Evolutionary conservation across 2,113 vertebrate species (phyloP).

Genomic region (Phoenicopterus ruber): DNA sequence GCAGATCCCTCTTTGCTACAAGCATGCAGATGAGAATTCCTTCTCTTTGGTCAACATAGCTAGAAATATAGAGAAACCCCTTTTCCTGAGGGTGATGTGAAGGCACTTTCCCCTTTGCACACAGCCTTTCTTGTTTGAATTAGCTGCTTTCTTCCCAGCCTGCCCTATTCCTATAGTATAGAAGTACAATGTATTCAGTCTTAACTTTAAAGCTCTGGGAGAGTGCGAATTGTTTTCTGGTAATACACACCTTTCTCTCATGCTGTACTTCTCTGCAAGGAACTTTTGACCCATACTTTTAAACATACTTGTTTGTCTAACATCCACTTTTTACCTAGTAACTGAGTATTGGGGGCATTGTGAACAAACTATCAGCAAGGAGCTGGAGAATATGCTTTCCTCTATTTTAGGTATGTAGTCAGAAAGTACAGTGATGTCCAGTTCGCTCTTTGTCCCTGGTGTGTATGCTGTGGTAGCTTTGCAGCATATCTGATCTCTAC

Average conservation of each 20-base stretch:
- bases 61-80: background rate
- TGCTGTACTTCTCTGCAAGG: background rate
- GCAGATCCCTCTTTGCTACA: background rate
- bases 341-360: background rate
- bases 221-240: background rate
- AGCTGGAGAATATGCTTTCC: background rate
- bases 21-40: background rate
- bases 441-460: background rate
- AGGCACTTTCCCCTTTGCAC: background rate
- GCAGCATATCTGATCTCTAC: background rate
- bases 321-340: background rate
- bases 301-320: background rate
- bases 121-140: background rate
- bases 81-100: background rate
- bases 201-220: background rate
- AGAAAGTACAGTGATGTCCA: background rate
- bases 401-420: background rate
- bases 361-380: accelerated
- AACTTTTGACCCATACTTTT: background rate
- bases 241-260: background rate
- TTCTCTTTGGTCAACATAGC: background rate
- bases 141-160: background rate
- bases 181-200: background rate
- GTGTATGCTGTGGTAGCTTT: background rate
- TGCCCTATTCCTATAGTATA: background rate